Base-by-base conservation (phyloP, 2,888 invertebrate species). In the Mythimna albipuncta region DNA sequence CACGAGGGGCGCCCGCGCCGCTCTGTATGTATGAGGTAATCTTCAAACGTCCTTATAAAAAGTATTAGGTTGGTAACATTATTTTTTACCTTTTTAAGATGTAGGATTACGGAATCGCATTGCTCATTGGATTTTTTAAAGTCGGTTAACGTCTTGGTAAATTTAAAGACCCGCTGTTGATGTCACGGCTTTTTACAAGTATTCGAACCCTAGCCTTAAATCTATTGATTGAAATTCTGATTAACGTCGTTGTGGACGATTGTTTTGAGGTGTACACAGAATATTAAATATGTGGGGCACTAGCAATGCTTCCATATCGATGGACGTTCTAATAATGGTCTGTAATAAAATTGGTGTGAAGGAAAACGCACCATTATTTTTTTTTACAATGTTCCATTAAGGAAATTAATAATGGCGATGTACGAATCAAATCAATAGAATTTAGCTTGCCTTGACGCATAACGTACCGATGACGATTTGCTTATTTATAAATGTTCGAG, bases 11-110 rank as follows among this genome's bases (percentile, higher is more conserved):
- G 89, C 90, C 88, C 84, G 89, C 88, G 89, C 89, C 88, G 84
- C 75, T 64, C 76, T 63, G 32, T 68, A 75, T 77, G 84, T 82
- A 92, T 94, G 94, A 94, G 91, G 93, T 94, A 94, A 94, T 93
- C 91, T 90, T 74, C 82, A 84, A 89, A 87, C 81, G 87, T 88
- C 85, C 77, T 84, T 82, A 88, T 74, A 90, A 91, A 90, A 90
- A 88, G 77, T 89, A 89, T 91, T 88, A 87, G 85, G 76, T 88
- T 85, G 82, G 85, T 81, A 77, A 77, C 79, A 88, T 88, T 87
- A 84, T 86, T 88, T 81, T 83, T 82, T 87, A 85, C 81, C 87
- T 88, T 83, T 87, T 89, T 84, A 86, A 83, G 64, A 35, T 76
- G 62, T 74, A 66, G 63, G 80, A 87, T 88, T 89, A 87, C 87